Evolutionary conservation across 92 coral and sea anemone genomes (phyloP).

Genomic region (Heteractis magnifica): DNA sequence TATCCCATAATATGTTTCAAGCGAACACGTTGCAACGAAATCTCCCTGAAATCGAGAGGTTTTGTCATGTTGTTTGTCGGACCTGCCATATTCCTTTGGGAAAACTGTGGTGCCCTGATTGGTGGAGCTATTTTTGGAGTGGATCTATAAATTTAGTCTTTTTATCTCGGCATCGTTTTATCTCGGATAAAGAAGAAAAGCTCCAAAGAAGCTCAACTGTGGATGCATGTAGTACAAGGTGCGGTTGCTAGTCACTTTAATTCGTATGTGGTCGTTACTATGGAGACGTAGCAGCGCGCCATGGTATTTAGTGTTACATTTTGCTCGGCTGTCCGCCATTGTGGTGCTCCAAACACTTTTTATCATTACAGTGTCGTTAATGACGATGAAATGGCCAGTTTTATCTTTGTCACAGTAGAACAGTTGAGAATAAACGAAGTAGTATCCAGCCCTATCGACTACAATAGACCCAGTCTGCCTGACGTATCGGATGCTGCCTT

Average conservation of each 20-base stretch:
- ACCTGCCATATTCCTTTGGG: too few species aligned
- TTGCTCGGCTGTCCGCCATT: slow-evolving; percentile 51
- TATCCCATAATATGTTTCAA: too few species aligned
- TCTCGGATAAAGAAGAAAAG: slow-evolving; percentile 64
- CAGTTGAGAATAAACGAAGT: slow-evolving; percentile 78
- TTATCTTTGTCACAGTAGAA: slow-evolving; percentile 53
- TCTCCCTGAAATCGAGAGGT: too few species aligned
- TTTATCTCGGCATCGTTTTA: not conserved
- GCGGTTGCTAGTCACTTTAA: slow-evolving; percentile 60
- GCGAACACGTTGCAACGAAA: too few species aligned
- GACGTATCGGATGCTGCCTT: slow-evolving; percentile 66
- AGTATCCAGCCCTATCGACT: slow-evolving; percentile 49
- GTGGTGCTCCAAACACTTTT: slow-evolving; percentile 41
- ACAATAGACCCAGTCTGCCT: slow-evolving; percentile 41
- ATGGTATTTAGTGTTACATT: slow-evolving; percentile 79
- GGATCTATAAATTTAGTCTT: too few species aligned
- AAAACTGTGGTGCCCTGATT: too few species aligned
- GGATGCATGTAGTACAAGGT: slow-evolving; percentile 59
- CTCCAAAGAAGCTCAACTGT: slow-evolving; percentile 76
- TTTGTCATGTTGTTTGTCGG: too few species aligned
- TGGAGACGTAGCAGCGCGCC: slow-evolving; percentile 72
- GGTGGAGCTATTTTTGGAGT: too few species aligned
- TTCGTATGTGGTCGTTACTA: slow-evolving; percentile 76
- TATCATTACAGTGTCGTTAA: slow-evolving; percentile 47
- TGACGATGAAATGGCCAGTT: slow-evolving; percentile 45